Evolutionary conservation across 2,113 vertebrate genomes (phyloP), one percentile per base, ranked within the genome.

Genomic region (Amphiprion ocellaris): DNA sequence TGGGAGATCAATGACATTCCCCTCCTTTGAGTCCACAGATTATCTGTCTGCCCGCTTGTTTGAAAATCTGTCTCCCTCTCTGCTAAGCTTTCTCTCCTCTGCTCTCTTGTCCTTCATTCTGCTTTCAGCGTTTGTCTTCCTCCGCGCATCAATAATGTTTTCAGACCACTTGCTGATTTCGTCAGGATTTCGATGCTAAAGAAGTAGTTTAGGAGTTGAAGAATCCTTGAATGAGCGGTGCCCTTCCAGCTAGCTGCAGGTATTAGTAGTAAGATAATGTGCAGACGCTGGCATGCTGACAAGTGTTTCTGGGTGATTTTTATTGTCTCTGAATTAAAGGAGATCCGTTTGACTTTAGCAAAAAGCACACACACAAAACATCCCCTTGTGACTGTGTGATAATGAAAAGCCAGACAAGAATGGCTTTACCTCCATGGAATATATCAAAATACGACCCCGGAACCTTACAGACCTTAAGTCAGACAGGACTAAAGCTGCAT

Each of bases 1-100:
- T 81, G 75, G 72, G 78, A 92, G 85, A 91, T 92, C 90, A 92
- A 92, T 91, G 85, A 90, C 91, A 91, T 92, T 91, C 88, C 72
- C 82, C 16, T 87, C 82, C 77, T 91, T 89, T 90, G 79, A 90
- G 84, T 73, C 72, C 63, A 71, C 86, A 88, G 83, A 90, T 88
- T 88, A 90, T 92, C 83, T 76, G 84, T 87, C 81, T 86, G 84
- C 71, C 75, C 44, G 83, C 46, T 77, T 80, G 71, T 76, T 77
- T 85, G 50, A 87, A 84, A 67, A 64, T 82, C 85, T 53, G 19
- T 55, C 74, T 78, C 33, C 52, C 54, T 52, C 55, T 69, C 64
- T 69, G 46, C 55, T 60, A 41, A 69, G 66, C 69, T 86, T 79
- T 61, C 77, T 67, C 62, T 83, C 82, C 19, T 24, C 58, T n/a